These are phyloP conservation scores for Drosophila nikananu DNA, from an alignment of 1,140 invertebrate species.

Conservation along the genomic window DNA sequence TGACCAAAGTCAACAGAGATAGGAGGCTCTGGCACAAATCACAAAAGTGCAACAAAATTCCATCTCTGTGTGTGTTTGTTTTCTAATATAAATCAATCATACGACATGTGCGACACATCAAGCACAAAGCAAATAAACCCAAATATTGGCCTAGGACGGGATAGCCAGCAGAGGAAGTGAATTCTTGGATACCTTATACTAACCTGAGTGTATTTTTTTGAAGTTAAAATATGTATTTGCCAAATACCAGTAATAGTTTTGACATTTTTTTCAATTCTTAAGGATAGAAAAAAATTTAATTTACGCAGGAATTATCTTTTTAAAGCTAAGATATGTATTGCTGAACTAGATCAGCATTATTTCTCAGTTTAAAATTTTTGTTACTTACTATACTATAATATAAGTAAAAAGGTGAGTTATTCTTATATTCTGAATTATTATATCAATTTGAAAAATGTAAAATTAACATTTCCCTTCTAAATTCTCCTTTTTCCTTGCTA, in stretches of 20 bases:
- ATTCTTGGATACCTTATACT: neutral
- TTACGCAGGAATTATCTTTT: neutral
- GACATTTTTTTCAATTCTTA: neutral
- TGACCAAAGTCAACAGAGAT: conserved; percentile 6
- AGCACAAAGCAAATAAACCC: conserved; percentile 40
- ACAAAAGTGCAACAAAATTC: conserved; percentile 45
- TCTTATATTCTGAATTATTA: neutral
- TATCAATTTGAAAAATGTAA: neutral
- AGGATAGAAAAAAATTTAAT: neutral
- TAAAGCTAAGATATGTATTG: neutral
- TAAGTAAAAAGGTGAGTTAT: too few species aligned
- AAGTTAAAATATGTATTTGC: neutral
- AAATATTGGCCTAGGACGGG: conserved; percentile 3
- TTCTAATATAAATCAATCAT: conserved; percentile 73
- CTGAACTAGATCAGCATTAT: neutral
- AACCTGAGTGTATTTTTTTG: neutral
- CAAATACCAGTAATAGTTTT: too few species aligned
- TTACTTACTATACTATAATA: neutral
- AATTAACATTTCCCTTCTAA: neutral
- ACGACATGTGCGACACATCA: conserved; percentile 62
- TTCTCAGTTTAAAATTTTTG: neutral
- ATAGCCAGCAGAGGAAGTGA: neutral
- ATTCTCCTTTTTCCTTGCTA: neutral
- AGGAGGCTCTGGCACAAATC: conserved; percentile 18
- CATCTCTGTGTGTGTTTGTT: conserved; percentile 10